A percentile compares a stretch with the other conserved stretches of the same genome.
phyloP scores from a whole-genome alignment of 2,113 vertebrate genomes.

The Otis tarda region DNA sequence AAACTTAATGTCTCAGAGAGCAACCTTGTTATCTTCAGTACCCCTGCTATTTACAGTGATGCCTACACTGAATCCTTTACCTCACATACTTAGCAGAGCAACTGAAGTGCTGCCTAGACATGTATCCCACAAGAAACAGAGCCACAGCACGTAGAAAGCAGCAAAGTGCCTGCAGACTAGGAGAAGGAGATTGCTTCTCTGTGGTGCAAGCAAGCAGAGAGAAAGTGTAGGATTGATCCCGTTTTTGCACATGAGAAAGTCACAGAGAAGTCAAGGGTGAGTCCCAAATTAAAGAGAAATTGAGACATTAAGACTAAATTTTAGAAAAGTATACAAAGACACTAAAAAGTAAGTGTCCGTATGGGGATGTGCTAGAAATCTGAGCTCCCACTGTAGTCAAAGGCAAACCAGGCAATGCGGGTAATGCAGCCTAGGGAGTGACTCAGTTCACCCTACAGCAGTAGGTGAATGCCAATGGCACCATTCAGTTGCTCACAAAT shows the following conservation, averaged over 20 bases:
- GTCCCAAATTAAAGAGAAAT: neutral
- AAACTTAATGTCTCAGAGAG: neutral
- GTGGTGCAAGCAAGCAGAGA: neutral
- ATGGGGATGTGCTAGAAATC: neutral
- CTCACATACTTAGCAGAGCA: neutral
- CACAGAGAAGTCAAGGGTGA: neutral
- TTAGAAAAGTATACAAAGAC: neutral
- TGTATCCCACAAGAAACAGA: neutral
- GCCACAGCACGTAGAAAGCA: neutral
- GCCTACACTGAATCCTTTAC: neutral
- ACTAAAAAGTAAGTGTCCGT: neutral
- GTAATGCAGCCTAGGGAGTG: neutral
- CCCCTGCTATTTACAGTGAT: neutral
- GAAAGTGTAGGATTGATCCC: neutral
- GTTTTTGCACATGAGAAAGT: neutral
- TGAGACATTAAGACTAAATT: neutral
- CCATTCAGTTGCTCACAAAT: neutral
- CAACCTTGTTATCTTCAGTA: neutral
- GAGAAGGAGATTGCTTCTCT: neutral
- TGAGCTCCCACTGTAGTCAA: neutral
- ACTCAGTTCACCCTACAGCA: neutral
- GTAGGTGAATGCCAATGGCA: neutral
- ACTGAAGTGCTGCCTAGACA: neutral
- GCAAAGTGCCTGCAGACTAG: neutral
- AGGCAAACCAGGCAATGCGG: neutral